Evolutionary conservation across 2,113 vertebrate species (phyloP), one percentile per base, ranked within the genome.

Genomic region (Kobus ellipsiprymnus): DNA sequence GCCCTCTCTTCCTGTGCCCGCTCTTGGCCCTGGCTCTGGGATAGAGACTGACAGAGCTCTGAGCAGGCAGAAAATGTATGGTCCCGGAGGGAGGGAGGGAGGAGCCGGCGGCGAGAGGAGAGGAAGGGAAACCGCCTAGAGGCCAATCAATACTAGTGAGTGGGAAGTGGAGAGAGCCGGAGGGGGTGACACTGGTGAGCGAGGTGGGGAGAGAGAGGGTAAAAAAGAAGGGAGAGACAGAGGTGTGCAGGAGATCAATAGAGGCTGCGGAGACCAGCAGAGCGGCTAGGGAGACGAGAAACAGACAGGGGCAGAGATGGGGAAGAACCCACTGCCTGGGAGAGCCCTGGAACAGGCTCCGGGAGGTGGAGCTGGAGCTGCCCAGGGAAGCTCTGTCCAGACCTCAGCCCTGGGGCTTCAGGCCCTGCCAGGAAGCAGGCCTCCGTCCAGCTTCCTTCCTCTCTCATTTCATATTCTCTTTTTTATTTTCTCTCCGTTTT

Each of bases 61-160:
- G 87, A 97, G 94, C 95, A 92, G 97, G 90, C 96, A 97, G 95
- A 91, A 96, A 94, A 97, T 95, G 13, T 95, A 97, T 71, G 98
- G 98, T 90, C 97, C 98, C 97, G 10, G 60, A 96, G 98, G 97
- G 96, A 97, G 81, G 64, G 97, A 97, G 84, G 97, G 97, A 86
- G 97, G 95, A 97, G 97, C 91, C 12, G 9, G 67, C 44, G 91
- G 94, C 29, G 2, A 96, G 91, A 97, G 89, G 85, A 97, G 82
- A 98, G 98, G 98, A 98, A 98, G 96, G 94, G 95, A 97, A 98
- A 91, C 96, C 95, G 97, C 94, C 98, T 95, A 3, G 96, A 98
- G 98, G 91, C 97, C 97, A 97, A 98, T 98, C 98, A 94, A 98
- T 98, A 98, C 52, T 40, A 44, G 95, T 62, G 96, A 98, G 98